A percentile compares a stretch with the other conserved stretches of the same genome.
Evolutionary conservation across 1,140 invertebrate species (phyloP).

Genomic region (Diabrotica undecimpunctata): DNA sequence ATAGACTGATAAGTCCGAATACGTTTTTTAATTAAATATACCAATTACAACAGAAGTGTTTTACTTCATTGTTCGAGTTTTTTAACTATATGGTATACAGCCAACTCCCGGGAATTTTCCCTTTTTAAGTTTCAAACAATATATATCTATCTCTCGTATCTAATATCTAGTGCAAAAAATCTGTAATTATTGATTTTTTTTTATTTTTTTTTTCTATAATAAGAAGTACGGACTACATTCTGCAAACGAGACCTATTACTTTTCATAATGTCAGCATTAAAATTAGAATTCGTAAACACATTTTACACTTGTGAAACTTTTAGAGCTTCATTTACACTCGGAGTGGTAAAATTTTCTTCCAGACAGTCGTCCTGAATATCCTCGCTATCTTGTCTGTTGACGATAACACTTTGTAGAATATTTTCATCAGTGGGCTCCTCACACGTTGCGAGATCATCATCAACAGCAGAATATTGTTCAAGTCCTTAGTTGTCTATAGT

Average conservation of each 20-base stretch:
- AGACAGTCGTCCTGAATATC: neutral
- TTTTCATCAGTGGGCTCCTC: constrained; percentile 37
- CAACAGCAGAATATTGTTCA: constrained; percentile 36
- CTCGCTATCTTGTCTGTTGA: neutral
- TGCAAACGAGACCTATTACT: constrained; percentile 10
- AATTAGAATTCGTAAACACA: neutral
- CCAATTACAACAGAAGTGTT: no score
- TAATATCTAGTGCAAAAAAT: constrained; percentile 9
- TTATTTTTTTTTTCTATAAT: constrained; percentile 12
- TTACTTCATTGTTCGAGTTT: no score
- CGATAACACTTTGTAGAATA: constrained; percentile 8
- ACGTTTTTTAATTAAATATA: no score
- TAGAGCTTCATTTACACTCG: neutral
- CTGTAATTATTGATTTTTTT: constrained; percentile 11
- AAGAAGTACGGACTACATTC: constrained; percentile 3
- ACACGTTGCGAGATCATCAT: no score
- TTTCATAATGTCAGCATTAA: neutral
- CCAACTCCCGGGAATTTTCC: no score
- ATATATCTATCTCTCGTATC: no score
- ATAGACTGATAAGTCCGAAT: no score
- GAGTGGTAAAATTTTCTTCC: constrained; percentile 6
- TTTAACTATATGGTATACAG: no score
- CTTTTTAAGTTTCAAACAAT: no score
- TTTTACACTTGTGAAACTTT: neutral
- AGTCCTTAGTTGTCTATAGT: no score